Base-by-base conservation (phyloP, 2,113 vertebrate genomes). In the Grammomys dolichurus region DNA sequence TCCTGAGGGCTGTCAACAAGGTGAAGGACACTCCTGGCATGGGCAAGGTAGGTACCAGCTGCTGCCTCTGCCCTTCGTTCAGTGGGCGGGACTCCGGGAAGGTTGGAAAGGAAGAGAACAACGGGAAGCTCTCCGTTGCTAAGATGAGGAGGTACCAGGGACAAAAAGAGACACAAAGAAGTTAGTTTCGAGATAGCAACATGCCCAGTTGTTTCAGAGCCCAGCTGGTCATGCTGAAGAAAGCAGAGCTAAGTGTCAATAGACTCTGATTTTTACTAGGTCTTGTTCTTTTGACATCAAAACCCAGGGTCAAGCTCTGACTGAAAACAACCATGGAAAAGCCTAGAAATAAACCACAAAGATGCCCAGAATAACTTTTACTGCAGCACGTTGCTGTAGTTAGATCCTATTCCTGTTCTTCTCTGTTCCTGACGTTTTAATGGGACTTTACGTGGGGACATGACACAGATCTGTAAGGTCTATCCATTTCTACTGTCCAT, bases 11-110 rank as follows among this genome's bases (percentile, higher is more conserved):
- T 1, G 99, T 99, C 97, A 99, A 98, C 98, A 99, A 99, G 98
- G 99, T 99, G 97, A 99, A 99, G 98, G 99, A 99, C 96, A 99
- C 98, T 1, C 99, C 99, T 0, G 99, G 99, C 72, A 97, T 99
- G 85, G 99, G 99, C 98, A 99, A 99, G 99, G 99, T 99, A 99
- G 88, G 98, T 22, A 0, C 82, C 76, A 4, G 43, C 16, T 0
- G 98, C 94, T 14, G 0, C 9, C 60, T 24, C 1, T 1, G 0
- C 36, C 6, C 0, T n/a, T 0, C 2, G 36, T 60, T 87, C 0
- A 0, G 3, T 2, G 36, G 0, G 31, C 1, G 12, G 73, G 46
- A 10, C 46, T 48, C 4, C 26, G 2, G 3, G 56, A 26, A 4
- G 2, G 51, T 31, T 93, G 26, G 46, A 22, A 20, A n/a, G 28